Evolutionary conservation across 2,888 invertebrate species (phyloP), one percentile per base, ranked within the genome.

Genomic region (Tenthredo mesomela): DNA sequence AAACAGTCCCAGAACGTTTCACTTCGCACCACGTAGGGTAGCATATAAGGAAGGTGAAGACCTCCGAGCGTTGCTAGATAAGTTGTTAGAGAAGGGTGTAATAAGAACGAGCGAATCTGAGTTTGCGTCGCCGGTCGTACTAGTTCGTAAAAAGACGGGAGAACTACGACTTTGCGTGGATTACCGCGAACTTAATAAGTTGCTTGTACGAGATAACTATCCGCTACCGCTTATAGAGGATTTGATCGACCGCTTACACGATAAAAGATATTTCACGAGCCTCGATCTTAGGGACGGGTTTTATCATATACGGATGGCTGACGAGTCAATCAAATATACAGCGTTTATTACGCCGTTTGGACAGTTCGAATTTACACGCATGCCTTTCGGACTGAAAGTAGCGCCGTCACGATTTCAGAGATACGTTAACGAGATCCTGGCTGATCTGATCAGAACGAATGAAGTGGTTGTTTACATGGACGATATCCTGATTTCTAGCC

Each of bases 221-320:
- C 88, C 87, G 0, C 47, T 85, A 4, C 87, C 87, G 2, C n/a
- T 75, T 0, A 88, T 88, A 85, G 85, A 83, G 9, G 87, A 87
- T 61, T 85, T 85, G 43, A 21, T 86, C 47, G 87, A 88, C 37
- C 21, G 50, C 9, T 70, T 89, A n/a, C 25, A 71, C 5, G 84
- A 84, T 15, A 88, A 89, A 71, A 75, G 37, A 21, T 87, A 84
- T 73, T 89, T 89, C 54, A 86, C 86, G 2, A 7, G 84, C 9
- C 82, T 89, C 9, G 89, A 90, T 85, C 54, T 88, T n/a, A 87
- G 84, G 54, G 86, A 65, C 71, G 87, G 87, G 1, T 89, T 88
- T 43, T 84, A 87, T 37, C 87, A 88, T 58, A 82, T 88, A 6
- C 15, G 29, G n/a, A 75, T 89, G 82, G 82, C 77, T 12, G 67